A percentile compares a stretch with the other conserved stretches of the same genome.
phyloP scores from a whole-genome alignment of 1,140 invertebrate genomes.

The Platyscapa corneri region DNA sequence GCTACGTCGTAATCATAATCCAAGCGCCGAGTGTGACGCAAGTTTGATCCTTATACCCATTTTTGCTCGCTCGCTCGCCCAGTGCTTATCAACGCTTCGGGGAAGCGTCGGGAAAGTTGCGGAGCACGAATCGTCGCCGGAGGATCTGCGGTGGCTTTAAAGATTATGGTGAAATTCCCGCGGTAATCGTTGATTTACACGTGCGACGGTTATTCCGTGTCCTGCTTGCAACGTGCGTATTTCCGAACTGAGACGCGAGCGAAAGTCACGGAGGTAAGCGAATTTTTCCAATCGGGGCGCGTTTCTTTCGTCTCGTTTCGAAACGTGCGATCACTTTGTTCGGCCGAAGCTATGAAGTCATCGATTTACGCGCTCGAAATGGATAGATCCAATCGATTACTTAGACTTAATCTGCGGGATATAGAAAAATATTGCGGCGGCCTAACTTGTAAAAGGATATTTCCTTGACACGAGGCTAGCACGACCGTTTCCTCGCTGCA shows the following conservation, averaged over 20 bases:
- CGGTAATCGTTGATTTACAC: neutral
- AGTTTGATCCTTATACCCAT: neutral
- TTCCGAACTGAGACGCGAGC: neutral
- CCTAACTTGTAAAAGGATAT: neutral
- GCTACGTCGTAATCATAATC: conserved; percentile 20
- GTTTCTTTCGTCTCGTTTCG: no score
- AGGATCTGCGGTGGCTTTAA: neutral
- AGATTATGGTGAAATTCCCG: neutral
- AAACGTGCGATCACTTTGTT: no score
- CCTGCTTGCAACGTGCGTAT: no score
- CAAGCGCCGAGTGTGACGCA: conserved; percentile 8
- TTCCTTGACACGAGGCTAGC: neutral
- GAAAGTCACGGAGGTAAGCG: neutral
- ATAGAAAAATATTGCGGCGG: neutral
- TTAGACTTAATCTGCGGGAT: neutral
- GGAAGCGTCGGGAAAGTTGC: neutral
- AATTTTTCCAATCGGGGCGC: no score
- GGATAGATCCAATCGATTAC: neutral
- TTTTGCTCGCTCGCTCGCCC: neutral
- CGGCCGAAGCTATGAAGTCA: no score
- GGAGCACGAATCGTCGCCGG: neutral
- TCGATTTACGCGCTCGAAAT: no score
- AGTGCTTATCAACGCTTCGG: neutral
- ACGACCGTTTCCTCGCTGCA: neutral
- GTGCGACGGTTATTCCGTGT: neutral